Conservation (phyloP, 2,888 invertebrate genomes). For the Choristoneura rosaceana region DNA sequence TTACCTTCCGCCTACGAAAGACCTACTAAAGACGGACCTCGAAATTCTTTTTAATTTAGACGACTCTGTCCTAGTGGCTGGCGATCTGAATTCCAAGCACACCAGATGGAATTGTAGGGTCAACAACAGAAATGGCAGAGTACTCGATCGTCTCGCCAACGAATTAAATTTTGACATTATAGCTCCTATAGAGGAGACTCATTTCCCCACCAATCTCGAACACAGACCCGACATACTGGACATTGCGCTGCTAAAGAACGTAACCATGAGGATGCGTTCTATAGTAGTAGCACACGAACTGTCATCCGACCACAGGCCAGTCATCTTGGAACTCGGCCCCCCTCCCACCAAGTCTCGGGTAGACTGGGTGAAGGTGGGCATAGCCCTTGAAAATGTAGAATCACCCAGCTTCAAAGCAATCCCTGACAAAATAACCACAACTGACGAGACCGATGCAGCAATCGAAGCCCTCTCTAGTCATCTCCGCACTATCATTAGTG, state of each 20-base stretch:
- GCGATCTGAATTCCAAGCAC: constrained; percentile 13
- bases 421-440: no score
- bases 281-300: background rate
- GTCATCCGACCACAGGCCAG: background rate
- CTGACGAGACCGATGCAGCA: no score
- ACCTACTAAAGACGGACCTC: background rate
- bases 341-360: background rate
- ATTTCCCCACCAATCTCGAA: no score
- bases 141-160: background rate
- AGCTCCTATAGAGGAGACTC: background rate
- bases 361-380: no score
- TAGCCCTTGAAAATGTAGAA: no score
- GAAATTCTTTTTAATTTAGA: background rate
- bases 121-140: background rate
- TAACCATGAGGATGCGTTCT: background rate
- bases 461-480: no score
- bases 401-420: no score
- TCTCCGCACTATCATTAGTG: no score
- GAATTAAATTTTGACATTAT: background rate
- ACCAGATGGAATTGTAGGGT: background rate
- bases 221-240: background rate
- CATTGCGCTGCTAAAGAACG: background rate
- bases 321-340: background rate
- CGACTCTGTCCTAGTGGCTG: constrained; percentile 8
- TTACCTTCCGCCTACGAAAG: background rate